Conservation (phyloP, 2,113 vertebrate genomes). For the Pelvicachromis taeniatus region DNA sequence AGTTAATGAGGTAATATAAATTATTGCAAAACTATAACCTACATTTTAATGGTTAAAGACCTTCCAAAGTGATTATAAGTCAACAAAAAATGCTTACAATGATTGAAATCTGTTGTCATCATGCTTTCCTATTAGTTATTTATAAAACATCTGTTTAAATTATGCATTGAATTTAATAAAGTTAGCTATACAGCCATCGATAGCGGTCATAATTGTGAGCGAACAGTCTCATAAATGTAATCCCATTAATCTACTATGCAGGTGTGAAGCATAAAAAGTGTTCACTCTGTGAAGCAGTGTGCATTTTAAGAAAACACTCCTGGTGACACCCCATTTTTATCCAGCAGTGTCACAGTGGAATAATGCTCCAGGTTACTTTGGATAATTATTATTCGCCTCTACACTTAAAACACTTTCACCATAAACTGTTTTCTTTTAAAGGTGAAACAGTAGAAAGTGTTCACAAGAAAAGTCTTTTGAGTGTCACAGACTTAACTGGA, state of each 20-base stretch:
- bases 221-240: background rate
- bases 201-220: background rate
- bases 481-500: background rate
- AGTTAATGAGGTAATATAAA: background rate
- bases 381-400: background rate
- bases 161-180: background rate
- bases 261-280: background rate
- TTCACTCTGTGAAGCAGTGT: background rate
- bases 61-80: background rate
- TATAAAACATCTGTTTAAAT: background rate
- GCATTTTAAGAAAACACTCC: background rate
- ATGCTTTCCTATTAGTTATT: background rate
- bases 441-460: background rate
- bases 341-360: background rate
- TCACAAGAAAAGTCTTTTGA: background rate
- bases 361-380: background rate
- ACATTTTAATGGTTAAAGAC: background rate
- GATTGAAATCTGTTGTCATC: background rate
- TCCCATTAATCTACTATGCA: background rate
- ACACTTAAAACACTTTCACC: background rate
- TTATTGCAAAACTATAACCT: background rate
- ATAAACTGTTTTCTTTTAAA: background rate
- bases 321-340: background rate
- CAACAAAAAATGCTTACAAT: background rate
- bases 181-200: accelerated